Percentiles rank a stretch among this genome's conserved stretches.
phyloP scores from a whole-genome alignment of 2,888 invertebrate species.

The Charanyca ferruginea region DNA sequence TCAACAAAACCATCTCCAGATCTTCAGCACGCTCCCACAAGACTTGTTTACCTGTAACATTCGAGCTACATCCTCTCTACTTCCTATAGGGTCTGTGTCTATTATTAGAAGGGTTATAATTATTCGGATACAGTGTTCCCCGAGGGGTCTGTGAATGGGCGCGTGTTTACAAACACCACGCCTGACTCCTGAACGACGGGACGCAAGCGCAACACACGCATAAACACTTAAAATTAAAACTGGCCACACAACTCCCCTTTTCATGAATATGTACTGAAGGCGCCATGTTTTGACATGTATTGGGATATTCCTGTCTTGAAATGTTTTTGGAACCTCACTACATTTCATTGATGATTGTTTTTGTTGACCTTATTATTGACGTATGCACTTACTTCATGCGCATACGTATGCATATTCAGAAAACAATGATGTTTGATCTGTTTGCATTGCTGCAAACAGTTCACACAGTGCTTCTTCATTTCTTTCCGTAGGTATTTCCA shows the following conservation, averaged over 20 bases:
- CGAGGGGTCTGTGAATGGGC: slow-evolving; percentile 75
- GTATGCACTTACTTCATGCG: too few species aligned
- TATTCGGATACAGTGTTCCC: slow-evolving; percentile 53
- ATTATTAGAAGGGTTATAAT: slow-evolving; percentile 67
- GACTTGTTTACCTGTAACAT: slow-evolving; percentile 53
- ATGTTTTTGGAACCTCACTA: neutral
- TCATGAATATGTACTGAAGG: slow-evolving; percentile 51
- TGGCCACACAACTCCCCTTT: slow-evolving; percentile 66
- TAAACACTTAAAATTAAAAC: slow-evolving; percentile 83
- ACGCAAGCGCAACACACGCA: slow-evolving; percentile 72
- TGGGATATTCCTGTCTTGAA: slow-evolving; percentile 51
- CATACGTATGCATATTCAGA: too few species aligned
- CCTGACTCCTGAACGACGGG: slow-evolving; percentile 68
- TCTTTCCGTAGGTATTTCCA: too few species aligned
- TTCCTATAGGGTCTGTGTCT: slow-evolving; percentile 59
- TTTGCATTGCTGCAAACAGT: too few species aligned
- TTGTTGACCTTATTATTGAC: too few species aligned
- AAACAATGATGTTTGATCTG: too few species aligned
- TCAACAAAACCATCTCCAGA: slow-evolving; percentile 11
- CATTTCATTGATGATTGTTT: neutral
- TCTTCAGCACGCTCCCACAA: slow-evolving; percentile 23
- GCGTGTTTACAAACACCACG: slow-evolving; percentile 89
- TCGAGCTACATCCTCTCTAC: slow-evolving; percentile 57
- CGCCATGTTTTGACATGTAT: slow-evolving; percentile 35
- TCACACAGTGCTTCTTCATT: too few species aligned